Base-by-base conservation (phyloP, 2,888 invertebrate species). In the Caenorhabditis uteleia region DNA sequence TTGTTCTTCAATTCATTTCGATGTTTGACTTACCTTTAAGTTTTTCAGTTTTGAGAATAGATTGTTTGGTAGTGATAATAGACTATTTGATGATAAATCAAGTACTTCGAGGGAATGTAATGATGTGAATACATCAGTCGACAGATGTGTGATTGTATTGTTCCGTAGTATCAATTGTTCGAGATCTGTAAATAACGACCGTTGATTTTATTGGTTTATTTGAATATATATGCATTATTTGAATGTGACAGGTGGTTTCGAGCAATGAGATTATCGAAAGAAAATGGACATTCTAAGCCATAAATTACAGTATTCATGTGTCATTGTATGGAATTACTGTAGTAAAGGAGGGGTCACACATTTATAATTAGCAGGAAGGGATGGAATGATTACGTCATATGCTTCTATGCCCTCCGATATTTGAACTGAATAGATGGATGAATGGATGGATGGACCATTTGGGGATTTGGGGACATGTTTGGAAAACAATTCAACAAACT, bases 11-110 rank as follows among this genome's bases (percentile, higher is more conserved):
- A n/a, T n/a, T n/a, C n/a, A n/a, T n/a, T n/a, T n/a, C n/a, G n/a
- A n/a, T n/a, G n/a, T n/a, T n/a, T n/a, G n/a, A 53, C 58, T 36
- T 23, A 73, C 73, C 70, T 73, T 59, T 25, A 73, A 60, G 36
- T 66, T 68, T 44, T 51, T 55, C 18, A 68, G 48, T 25, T 59
- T 56, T 3, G 48, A 42, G 55, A 73, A 73, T 29, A 68, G 57
- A 20, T 60, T 54, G 39, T 68, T 68, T 7, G 73, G 73, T 6
- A 73, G 50, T 12, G 65, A 65, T 23, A 73, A 51, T 2, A 73
- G 49, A 26, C 53, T 58, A 45, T 73, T 73, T 16, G 45, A 39
- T 5, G 64, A 61, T 6, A 73, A 51, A 50, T 73, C 70, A 16
- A 73, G 50, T 0, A 48, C 25, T 16, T 38, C 45, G n/a, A 73